Evolutionary conservation across 2,113 vertebrate species (phyloP).

Genomic region (Chamaetylas fuelleborni): DNA sequence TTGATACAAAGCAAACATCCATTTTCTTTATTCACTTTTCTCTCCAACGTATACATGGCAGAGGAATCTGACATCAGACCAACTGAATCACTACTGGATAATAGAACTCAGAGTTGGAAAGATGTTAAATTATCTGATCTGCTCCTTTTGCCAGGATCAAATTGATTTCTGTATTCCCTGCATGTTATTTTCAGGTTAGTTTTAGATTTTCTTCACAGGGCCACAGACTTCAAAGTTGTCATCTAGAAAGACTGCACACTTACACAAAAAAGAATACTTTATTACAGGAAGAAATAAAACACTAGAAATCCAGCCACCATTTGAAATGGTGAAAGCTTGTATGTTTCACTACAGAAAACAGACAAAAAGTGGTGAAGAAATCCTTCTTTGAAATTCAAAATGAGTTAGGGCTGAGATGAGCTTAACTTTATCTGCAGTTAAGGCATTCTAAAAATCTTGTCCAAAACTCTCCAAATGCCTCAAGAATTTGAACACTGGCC

Average conservation of each 20-base stretch:
- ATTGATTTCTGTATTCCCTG: background rate
- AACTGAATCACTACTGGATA: background rate
- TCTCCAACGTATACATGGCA: background rate
- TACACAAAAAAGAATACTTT: background rate
- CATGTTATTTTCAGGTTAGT: background rate
- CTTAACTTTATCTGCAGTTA: background rate
- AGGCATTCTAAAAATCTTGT: background rate
- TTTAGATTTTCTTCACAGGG: background rate
- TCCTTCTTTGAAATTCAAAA: background rate
- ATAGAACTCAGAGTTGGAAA: background rate
- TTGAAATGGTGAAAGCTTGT: background rate
- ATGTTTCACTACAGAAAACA: background rate
- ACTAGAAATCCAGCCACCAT: background rate
- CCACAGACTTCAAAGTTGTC: background rate
- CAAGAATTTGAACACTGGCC: background rate
- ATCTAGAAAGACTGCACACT: background rate
- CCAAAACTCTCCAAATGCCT: background rate
- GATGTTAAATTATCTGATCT: background rate
- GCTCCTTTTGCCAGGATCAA: background rate
- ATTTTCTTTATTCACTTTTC: background rate
- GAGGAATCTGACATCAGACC: background rate
- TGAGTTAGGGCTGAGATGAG: background rate
- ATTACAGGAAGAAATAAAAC: background rate
- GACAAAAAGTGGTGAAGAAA: background rate
- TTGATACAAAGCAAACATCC: background rate